A percentile compares a stretch with the other conserved stretches of the same genome.
These are phyloP conservation scores for Drosophila serrata DNA, from an alignment of 1,140 invertebrate species.

Conservation along the genomic window DNA sequence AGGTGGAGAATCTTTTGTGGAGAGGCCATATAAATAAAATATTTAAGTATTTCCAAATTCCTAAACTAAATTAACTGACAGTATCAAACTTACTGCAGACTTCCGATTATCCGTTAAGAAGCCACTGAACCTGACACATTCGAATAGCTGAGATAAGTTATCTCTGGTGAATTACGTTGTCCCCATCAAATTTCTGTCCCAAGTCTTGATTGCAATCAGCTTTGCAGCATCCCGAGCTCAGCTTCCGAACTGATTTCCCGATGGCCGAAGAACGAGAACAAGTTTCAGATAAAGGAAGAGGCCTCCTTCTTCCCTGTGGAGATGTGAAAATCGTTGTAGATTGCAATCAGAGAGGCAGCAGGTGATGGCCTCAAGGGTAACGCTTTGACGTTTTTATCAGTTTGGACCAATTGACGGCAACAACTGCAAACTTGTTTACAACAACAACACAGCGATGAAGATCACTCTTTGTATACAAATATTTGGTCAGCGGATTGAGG, in stretches of 20 bases:
- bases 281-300: slow-evolving; percentile 58
- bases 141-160: slow-evolving; percentile 47
- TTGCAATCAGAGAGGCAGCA: slow-evolving; percentile 61
- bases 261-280: slow-evolving; percentile 38
- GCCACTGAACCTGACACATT: slow-evolving; percentile 29
- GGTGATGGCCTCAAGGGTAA: slow-evolving; percentile 67
- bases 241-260: slow-evolving; percentile 54
- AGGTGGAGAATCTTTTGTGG: neutral
- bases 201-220: slow-evolving; percentile 47
- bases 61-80: too few relatives aligned
- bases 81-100: neutral
- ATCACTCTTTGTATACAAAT: slow-evolving; percentile 48
- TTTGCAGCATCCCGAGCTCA: slow-evolving; percentile 8
- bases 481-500: slow-evolving; percentile 42
- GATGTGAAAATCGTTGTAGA: slow-evolving; percentile 68
- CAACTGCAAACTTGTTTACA: slow-evolving; percentile 50
- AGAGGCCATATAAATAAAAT: neutral
- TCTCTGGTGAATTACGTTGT: slow-evolving; percentile 72
- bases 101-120: slow-evolving; percentile 9
- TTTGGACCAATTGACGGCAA: slow-evolving; percentile 60
- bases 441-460: slow-evolving; percentile 15
- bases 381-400: slow-evolving; percentile 78
- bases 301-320: slow-evolving; percentile 41
- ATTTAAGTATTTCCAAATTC: neutral
- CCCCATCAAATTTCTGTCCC: slow-evolving; percentile 60